These are phyloP conservation scores for Pelagia noctiluca DNA, from an alignment of 30 jellyfish, hydroid and myxozoan species.

Conservation along the genomic window DNA sequence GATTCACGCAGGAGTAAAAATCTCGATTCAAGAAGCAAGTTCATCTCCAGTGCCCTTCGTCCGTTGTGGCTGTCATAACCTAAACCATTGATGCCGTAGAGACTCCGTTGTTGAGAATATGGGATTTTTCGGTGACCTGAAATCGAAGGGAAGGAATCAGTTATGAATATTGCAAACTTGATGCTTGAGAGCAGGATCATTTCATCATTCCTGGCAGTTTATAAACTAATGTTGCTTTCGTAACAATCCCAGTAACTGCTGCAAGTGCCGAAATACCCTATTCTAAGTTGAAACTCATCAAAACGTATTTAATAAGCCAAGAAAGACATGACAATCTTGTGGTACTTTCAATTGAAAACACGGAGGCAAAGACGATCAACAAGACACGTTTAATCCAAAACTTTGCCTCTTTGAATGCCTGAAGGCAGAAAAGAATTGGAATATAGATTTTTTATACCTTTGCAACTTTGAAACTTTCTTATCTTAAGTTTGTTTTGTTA, in stretches of 20 bases:
- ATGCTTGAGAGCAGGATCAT: neutral
- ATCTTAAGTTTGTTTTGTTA: no score
- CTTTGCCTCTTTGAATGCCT: no score
- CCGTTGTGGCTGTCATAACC: conserved; percentile 13
- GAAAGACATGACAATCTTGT: neutral
- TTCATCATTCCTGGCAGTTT: neutral
- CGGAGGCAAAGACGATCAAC: neutral
- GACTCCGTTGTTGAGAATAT: no score
- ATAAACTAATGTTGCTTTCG: neutral
- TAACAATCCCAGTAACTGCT: neutral
- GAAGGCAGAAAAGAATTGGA: no score
- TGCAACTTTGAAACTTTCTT: no score
- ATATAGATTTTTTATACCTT: no score
- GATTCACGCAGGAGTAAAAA: conserved; percentile 37
- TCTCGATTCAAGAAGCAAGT: conserved; percentile 13
- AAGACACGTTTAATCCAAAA: neutral
- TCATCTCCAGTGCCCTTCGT: conserved; percentile 32
- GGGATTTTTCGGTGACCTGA: no score
- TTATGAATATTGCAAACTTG: neutral
- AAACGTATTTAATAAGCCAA: neutral
- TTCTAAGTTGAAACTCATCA: neutral
- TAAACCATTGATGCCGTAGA: no score
- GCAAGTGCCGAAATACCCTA: neutral
- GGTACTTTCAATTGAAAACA: neutral
- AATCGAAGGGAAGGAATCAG: neutral